These are phyloP conservation scores for Xiphophorus birchmanni DNA, from an alignment of 2,797 vertebrate genomes.

Conservation along the genomic window DNA sequence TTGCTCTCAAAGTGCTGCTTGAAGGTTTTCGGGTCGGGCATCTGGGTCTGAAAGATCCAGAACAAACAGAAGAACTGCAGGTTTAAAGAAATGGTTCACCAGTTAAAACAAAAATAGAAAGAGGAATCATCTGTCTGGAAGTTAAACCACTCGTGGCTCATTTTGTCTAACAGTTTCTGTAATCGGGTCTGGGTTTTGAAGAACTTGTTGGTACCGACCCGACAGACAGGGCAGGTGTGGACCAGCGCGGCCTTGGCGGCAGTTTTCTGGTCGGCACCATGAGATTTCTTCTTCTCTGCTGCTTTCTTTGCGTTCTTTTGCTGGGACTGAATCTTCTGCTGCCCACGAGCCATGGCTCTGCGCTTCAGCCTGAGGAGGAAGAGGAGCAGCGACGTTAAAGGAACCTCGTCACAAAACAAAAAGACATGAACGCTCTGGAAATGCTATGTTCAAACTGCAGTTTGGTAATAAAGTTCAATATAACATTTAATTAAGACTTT, in stretches of 20 bases:
- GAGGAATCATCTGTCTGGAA: not conserved
- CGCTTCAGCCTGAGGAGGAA: constrained; percentile 49
- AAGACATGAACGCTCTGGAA: no score
- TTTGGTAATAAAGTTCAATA: no score
- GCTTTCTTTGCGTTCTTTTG: constrained; percentile 88
- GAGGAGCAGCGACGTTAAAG: not conserved
- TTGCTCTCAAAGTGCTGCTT: constrained; percentile 91
- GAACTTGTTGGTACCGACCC: constrained; percentile 66
- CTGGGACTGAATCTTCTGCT: constrained; percentile 89
- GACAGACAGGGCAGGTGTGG: constrained; percentile 85
- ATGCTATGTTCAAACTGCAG: no score
- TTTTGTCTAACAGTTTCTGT: not conserved
- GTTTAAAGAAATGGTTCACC: not conserved
- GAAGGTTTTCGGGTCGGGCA: constrained; percentile 89
- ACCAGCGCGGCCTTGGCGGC: constrained; percentile 86
- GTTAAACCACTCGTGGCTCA: not conserved
- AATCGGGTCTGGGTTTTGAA: not conserved
- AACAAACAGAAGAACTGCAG: not conserved
- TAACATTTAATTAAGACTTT: no score
- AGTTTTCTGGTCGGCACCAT: constrained; percentile 85
- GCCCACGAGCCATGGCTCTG: constrained; percentile 86
- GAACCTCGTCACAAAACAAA: no score
- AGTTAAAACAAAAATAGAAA: not conserved
- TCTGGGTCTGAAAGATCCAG: constrained; percentile 78
- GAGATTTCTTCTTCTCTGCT: constrained; percentile 85